Percentiles rank a stretch among this genome's conserved stretches.
Conservation (phyloP, 2,113 vertebrate species). For the Choloepus hoffmanni region DNA sequence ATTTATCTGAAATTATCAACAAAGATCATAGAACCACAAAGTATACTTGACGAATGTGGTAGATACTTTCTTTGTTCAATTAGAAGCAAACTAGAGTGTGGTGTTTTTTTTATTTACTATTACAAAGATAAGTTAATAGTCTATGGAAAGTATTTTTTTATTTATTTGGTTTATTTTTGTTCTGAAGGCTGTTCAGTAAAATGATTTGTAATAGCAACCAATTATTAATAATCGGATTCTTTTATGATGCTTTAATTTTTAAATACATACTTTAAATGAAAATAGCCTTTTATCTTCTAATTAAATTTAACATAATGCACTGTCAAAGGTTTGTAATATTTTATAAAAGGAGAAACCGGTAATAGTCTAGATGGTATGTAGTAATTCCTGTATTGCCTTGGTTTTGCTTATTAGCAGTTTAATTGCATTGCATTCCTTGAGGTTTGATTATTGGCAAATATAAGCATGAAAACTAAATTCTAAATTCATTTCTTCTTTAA, state of each 20-base stretch:
- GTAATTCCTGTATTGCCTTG: constrained; percentile 58
- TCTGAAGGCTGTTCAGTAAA: not conserved
- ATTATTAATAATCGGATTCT: constrained; percentile 30
- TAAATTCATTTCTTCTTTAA: constrained; percentile 62
- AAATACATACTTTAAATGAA: constrained; percentile 42
- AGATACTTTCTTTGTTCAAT: constrained; percentile 21
- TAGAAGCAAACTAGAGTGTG: constrained; percentile 19
- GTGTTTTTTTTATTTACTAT: constrained; percentile 30
- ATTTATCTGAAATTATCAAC: constrained; percentile 43
- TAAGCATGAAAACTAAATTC: constrained; percentile 69
- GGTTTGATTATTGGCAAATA: constrained; percentile 64
- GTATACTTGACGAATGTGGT: not conserved
- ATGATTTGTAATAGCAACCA: not conserved
- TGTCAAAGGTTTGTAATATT: constrained; percentile 5
- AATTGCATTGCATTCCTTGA: constrained; percentile 60
- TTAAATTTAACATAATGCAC: constrained; percentile 22
- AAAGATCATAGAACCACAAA: constrained; percentile 11
- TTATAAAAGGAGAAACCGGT: constrained; percentile 27
- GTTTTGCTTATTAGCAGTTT: constrained; percentile 57
- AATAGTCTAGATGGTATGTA: not conserved
- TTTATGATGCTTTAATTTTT: constrained; percentile 54
- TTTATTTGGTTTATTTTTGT: constrained; percentile 40
- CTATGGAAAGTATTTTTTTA: constrained; percentile 32
- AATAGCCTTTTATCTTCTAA: constrained; percentile 43
- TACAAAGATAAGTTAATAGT: constrained; percentile 48